Conservation (phyloP, 2,888 invertebrate genomes). For the Ichneumoninae sp. region DNA sequence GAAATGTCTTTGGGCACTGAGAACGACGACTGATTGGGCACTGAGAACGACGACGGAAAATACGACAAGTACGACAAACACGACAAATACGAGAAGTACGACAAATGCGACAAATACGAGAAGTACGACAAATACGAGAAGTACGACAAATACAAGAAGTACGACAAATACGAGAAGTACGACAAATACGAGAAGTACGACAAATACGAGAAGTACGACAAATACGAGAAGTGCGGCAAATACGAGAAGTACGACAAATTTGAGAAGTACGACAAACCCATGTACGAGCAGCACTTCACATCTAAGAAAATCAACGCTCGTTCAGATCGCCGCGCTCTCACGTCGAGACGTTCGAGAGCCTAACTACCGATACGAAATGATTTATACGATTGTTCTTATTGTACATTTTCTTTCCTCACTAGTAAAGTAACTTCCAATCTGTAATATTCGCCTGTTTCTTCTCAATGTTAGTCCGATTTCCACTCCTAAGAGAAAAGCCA, state of each 20-base stretch:
- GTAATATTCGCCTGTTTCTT: conserved; percentile 1
- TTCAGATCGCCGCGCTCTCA: neutral
- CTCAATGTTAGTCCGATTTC: neutral
- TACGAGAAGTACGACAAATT: conserved; percentile 51
- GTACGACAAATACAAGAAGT: no score
- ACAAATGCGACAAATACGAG: no score
- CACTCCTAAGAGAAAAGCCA: no score
- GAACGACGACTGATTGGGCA: no score
- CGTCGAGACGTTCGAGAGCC: conserved; percentile 45
- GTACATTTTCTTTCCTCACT: conserved; percentile 32
- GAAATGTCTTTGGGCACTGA: no score
- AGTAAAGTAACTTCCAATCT: conserved; percentile 49
- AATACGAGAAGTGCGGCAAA: conserved; percentile 43
- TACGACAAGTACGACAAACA: conserved; percentile 50
- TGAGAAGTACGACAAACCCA: conserved; percentile 36
- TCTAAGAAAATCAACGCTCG: conserved; percentile 47
- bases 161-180: no score
- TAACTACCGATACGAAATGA: conserved; percentile 19
- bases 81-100: no score
- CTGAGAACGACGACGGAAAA: no score
- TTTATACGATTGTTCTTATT: conserved; percentile 44
- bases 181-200: no score
- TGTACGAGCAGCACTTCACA: conserved; percentile 54
- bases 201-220: no score
- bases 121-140: no score